phyloP scores from a whole-genome alignment of 2,113 vertebrate genomes.

The Puntigrus tetrazona region DNA sequence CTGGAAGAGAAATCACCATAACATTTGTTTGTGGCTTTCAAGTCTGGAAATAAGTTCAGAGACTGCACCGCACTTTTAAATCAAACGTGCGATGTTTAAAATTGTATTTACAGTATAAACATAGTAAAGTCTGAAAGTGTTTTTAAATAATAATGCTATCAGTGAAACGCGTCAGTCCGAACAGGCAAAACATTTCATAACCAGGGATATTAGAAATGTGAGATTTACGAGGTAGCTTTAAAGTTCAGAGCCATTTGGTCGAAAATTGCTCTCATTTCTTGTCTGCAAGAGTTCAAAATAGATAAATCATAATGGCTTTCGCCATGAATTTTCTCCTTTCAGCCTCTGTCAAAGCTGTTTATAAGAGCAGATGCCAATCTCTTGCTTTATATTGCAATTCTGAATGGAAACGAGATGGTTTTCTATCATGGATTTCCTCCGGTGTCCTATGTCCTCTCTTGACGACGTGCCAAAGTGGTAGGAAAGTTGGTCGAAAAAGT shows the following conservation, averaged over 20 bases:
- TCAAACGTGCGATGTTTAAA: not conserved
- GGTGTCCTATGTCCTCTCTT: constrained; percentile 18
- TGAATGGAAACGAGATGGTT: constrained; percentile 4
- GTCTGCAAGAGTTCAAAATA: constrained; percentile 23
- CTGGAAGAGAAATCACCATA: constrained; percentile 20
- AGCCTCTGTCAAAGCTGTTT: constrained; percentile 25
- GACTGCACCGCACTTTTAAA: not conserved
- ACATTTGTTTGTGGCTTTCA: constrained; percentile 25
- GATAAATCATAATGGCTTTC: not conserved
- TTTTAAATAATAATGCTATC: not conserved
- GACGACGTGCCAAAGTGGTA: constrained; percentile 25
- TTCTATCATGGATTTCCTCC: constrained; percentile 13
- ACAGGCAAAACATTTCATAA: not conserved
- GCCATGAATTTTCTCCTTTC: not conserved
- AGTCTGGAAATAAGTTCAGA: not conserved
- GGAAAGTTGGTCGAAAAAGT: constrained; percentile 15
- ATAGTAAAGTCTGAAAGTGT: not conserved
- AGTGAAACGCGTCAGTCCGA: not conserved
- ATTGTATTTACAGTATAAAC: not conserved
- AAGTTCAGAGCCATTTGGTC: constrained; percentile 12
- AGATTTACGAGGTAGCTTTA: constrained; percentile 21
- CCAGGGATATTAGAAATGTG: not conserved
- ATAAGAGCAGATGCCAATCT: not conserved
- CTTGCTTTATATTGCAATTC: not conserved
- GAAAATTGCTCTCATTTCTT: constrained; percentile 15